Conservation (phyloP, 2,888 invertebrate species). For the Nesidiocoris tenuis region DNA sequence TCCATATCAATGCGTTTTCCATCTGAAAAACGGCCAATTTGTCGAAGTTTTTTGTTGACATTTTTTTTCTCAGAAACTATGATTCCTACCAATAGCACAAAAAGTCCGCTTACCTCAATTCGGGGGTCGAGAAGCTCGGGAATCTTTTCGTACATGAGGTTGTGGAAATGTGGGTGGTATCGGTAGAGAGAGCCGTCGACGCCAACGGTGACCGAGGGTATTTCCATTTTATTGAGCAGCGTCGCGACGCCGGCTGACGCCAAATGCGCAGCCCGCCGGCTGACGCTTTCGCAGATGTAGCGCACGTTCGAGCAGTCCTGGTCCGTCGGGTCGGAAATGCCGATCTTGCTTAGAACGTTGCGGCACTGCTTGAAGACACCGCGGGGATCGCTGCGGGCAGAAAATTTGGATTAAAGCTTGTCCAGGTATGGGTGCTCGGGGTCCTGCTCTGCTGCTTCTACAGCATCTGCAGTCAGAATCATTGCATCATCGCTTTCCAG, state of each 20-base stretch:
- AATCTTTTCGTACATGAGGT: slow-evolving; percentile 89
- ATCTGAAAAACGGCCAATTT: no score
- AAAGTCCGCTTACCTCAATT: slow-evolving; percentile 69
- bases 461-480: no score
- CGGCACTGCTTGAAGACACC: slow-evolving; percentile 53
- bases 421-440: not conserved
- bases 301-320: slow-evolving; percentile 63
- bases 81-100: no score
- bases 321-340: slow-evolving; percentile 53
- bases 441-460: not conserved
- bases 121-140: slow-evolving; percentile 70
- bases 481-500: no score
- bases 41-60: no score
- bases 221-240: slow-evolving; percentile 67
- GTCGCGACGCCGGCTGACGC: slow-evolving; percentile 66
- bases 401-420: not conserved
- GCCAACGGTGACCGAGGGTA: slow-evolving; percentile 57
- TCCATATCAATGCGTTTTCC: no score
- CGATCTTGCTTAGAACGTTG: slow-evolving; percentile 56
- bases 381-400: slow-evolving; percentile 55
- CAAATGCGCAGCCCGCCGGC: slow-evolving; percentile 71
- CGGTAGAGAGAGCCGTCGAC: slow-evolving; percentile 63
- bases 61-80: no score
- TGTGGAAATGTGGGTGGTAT: slow-evolving; percentile 86
- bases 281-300: slow-evolving; percentile 66